Percentiles rank a stretch among this genome's conserved stretches.
Conservation (phyloP, 2,888 invertebrate genomes). For the Keiferia lycopersicella region DNA sequence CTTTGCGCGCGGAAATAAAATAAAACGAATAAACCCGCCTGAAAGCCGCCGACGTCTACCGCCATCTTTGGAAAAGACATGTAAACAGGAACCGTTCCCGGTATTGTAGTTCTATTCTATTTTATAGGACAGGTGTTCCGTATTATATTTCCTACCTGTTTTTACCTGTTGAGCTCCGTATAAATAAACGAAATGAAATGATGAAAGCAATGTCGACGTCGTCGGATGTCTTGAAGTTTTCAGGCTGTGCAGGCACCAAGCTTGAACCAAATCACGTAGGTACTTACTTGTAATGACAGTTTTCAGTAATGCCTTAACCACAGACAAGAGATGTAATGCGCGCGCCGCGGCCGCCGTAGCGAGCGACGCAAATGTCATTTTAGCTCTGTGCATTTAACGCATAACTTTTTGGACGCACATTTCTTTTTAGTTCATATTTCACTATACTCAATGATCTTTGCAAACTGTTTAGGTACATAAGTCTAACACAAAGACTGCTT, state of each 20-base stretch:
- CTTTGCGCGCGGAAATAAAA: constrained; percentile 40
- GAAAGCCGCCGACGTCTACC: constrained; percentile 26
- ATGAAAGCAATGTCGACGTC: not conserved
- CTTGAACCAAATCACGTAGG: no score
- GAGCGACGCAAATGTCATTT: no score
- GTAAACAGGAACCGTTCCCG: constrained; percentile 10
- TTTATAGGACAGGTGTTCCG: not conserved
- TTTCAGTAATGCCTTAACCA: no score
- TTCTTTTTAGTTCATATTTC: no score
- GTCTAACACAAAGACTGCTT: not conserved
- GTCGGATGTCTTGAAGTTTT: no score
- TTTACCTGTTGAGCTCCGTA: not conserved
- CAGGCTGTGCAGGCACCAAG: no score
- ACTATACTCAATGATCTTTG: not conserved
- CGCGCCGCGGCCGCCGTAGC: no score
- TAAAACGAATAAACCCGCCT: constrained; percentile 31
- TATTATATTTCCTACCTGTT: not conserved
- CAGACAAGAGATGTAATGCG: no score
- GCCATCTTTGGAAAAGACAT: constrained; percentile 4
- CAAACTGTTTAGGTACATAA: no score
- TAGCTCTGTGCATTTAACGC: no score
- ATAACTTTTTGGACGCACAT: no score
- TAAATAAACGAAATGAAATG: not conserved
- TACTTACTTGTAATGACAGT: no score
- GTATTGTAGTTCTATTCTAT: not conserved